Evolutionary conservation across 2,888 invertebrate genomes (phyloP), one percentile per base, ranked within the genome.

Genomic region (Luperina nickerlii): DNA sequence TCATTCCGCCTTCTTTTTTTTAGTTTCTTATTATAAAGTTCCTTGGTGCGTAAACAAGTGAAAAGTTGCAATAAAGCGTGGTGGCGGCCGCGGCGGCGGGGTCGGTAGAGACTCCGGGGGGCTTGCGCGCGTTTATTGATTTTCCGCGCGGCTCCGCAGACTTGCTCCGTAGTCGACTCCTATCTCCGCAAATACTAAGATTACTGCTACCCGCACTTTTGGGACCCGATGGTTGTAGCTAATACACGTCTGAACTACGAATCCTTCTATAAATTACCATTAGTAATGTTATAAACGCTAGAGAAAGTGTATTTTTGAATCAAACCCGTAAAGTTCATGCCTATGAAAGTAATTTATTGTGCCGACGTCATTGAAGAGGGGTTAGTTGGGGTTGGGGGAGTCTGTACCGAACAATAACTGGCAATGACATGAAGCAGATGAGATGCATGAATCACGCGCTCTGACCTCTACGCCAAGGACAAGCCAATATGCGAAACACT

Each of bases 91-190:
- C 86, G 88, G 82, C 82, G 82, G 82, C 86, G 85, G 77, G 86
- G 82, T 78, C 81, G 76, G 76, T 48, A 65, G 78, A 48, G 67
- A 75, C 74, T 67, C 78, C 75, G 85, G 88, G 87, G 82, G 89
- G 84, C 87, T 90, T 96, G 96, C 96, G 96, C 96, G 96, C 96
- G 96, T 91, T 96, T 96, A 96, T 96, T 93, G 96, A 96, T 96
- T 96, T 95, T 94, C 90, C 88, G 79, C 90, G 86, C 87, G 80
- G 70, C 85, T 76, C 86, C 90, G 85, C 89, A 90, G 87, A 92
- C 92, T 84, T 89, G 90, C 90, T 88, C 89, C 90, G 89, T 89
- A 91, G 91, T 90, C 91, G 89, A 87, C 76, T 87, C 76, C 91
- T 91, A 93, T 93, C 92, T 92, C 92, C 93, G 81, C 86, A 80